A percentile compares a stretch with the other conserved stretches of the same genome.
phyloP scores from a whole-genome alignment of 2,888 invertebrate genomes.

The Aelia acuminata region DNA sequence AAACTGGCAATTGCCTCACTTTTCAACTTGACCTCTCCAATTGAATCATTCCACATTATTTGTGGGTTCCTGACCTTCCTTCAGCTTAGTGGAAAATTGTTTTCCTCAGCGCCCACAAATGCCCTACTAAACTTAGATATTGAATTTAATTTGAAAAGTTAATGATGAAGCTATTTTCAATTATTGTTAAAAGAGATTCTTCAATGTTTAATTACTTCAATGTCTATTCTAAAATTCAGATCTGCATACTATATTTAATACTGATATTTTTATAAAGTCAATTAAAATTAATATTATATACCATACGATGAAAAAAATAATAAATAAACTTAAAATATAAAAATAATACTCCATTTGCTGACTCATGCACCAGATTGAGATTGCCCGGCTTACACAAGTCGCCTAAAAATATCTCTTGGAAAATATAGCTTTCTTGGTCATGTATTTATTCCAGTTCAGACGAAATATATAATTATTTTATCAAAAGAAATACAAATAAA shows the following conservation, averaged over 20 bases:
- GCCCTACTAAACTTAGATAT: too few relatives aligned
- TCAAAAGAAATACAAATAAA: too few relatives aligned
- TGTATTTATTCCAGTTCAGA: neutral
- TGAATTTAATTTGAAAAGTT: too few relatives aligned
- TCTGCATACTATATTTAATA: too few relatives aligned
- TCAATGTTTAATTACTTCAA: too few relatives aligned
- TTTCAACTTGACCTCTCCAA: neutral
- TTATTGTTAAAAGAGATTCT: too few relatives aligned
- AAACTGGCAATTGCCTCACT: conserved; percentile 27
- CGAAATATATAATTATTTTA: neutral
- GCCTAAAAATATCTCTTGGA: neutral
- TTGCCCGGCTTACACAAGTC: neutral
- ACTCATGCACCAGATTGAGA: neutral
- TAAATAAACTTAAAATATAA: too few relatives aligned
- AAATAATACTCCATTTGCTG: neutral
- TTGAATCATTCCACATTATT: neutral
- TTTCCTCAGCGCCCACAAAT: neutral
- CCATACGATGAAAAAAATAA: too few relatives aligned
- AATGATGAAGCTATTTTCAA: too few relatives aligned
- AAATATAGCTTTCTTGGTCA: neutral
- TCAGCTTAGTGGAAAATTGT: neutral
- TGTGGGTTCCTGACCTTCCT: neutral
- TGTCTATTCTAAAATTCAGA: too few relatives aligned
- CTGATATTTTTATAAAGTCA: too few relatives aligned
- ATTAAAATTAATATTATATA: too few relatives aligned